Evolutionary conservation across 2,888 invertebrate genomes (phyloP).

Genomic region (Operophtera brumata): DNA sequence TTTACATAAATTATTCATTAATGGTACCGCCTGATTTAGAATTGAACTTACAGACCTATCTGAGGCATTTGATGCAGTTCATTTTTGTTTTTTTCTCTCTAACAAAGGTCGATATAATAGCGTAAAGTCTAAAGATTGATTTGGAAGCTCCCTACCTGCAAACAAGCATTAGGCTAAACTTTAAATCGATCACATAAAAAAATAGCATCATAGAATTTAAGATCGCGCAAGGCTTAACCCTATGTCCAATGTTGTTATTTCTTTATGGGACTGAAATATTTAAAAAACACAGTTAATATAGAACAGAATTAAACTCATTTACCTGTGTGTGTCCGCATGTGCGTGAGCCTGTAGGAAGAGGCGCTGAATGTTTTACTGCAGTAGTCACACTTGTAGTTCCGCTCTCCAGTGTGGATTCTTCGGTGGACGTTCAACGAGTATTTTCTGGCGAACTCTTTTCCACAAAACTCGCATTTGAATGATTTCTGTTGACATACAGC

Average conservation of each 20-base stretch:
- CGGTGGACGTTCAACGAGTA: slow-evolving; percentile 93
- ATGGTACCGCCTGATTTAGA: too few species aligned
- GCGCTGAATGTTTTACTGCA: slow-evolving; percentile 92
- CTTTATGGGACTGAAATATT: background rate
- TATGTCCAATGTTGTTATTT: background rate
- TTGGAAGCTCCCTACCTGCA: too few species aligned
- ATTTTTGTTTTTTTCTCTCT: slow-evolving; percentile 1
- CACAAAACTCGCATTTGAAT: slow-evolving; percentile 94
- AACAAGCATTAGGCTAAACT: too few species aligned
- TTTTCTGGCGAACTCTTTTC: slow-evolving; percentile 92
- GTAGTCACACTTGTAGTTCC: slow-evolving; percentile 92
- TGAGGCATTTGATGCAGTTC: slow-evolving; percentile 5
- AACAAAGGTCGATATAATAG: too few species aligned
- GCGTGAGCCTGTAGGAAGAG: slow-evolving; percentile 91
- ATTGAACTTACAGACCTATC: background rate
- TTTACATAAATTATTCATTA: too few species aligned
- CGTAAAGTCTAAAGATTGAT: too few species aligned
- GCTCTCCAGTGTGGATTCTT: slow-evolving; percentile 92
- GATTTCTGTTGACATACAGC: slow-evolving; percentile 78
- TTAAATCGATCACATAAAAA: too few species aligned
- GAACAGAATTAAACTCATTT: slow-evolving; percentile 2
- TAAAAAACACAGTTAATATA: too few species aligned
- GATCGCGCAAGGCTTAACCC: background rate
- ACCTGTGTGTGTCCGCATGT: slow-evolving; percentile 92
- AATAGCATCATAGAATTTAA: too few species aligned